These are phyloP conservation scores for Tauraco hartlaubi DNA, from an alignment of 2,797 vertebrate genomes.

Conservation along the genomic window DNA sequence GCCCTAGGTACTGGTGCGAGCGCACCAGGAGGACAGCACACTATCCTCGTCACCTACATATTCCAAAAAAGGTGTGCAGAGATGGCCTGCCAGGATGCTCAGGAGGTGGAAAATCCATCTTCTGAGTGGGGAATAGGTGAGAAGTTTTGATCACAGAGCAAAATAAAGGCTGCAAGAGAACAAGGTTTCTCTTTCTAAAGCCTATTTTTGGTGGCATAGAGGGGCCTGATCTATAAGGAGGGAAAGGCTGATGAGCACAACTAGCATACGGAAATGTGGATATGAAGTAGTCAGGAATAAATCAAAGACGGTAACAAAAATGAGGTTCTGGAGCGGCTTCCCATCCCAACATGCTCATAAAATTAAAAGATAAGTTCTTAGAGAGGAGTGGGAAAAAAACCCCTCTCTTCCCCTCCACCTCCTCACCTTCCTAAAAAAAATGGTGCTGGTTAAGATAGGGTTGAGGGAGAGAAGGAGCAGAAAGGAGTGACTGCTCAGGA, in stretches of 20 bases:
- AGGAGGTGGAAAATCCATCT: background rate
- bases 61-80: background rate
- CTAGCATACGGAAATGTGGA: background rate
- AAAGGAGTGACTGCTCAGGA: background rate
- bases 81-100: background rate
- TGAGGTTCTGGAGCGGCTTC: background rate
- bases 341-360: background rate
- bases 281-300: background rate
- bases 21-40: background rate
- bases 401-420: accelerated
- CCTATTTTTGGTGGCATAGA: background rate
- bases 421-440: background rate
- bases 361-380: background rate
- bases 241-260: background rate
- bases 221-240: background rate
- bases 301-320: background rate
- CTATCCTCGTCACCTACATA: background rate
- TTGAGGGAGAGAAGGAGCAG: background rate
- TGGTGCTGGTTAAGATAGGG: background rate
- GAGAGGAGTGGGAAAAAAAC: accelerated
- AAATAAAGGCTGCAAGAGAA: background rate
- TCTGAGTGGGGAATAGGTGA: background rate
- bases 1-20: background rate
- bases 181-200: background rate
- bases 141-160: background rate